Conservation (phyloP, 2,113 vertebrate genomes). For the Gopherus flavomarginatus region DNA sequence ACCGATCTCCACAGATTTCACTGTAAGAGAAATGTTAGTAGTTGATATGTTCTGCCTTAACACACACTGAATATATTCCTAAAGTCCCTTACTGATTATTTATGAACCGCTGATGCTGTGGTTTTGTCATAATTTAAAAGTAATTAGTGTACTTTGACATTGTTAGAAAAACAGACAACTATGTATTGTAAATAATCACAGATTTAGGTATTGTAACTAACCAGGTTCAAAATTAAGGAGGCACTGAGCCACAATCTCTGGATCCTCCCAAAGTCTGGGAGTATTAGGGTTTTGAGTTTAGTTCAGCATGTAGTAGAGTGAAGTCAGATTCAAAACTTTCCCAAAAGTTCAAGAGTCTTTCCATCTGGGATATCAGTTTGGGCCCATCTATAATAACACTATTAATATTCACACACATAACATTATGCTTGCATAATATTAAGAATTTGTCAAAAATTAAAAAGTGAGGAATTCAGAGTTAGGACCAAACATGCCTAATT, state of each 20-base stretch:
- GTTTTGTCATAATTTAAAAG: not conserved
- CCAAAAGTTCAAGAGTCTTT: not conserved
- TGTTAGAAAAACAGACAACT: not conserved
- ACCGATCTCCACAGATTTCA: slow-evolving; percentile 9
- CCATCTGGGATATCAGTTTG: not conserved
- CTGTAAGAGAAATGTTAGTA: not conserved
- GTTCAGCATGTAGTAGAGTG: not conserved
- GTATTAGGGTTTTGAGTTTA: not conserved
- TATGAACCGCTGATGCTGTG: not conserved
- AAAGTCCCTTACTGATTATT: not conserved
- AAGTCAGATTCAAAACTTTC: not conserved
- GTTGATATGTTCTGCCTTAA: not conserved
- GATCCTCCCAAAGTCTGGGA: not conserved
- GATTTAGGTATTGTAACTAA: slow-evolving; percentile 3
- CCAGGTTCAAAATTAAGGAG: not conserved
- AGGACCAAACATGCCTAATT: not conserved
- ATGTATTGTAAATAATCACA: not conserved
- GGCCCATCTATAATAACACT: not conserved
- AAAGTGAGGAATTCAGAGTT: not conserved
- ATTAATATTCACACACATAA: not conserved
- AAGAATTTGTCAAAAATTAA: not conserved
- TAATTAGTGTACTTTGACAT: not conserved
- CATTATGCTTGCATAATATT: not conserved
- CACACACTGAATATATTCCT: not conserved
- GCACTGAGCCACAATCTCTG: not conserved